Evolutionary conservation across 2,888 invertebrate genomes (phyloP).

Genomic region (Pyralis farinalis): DNA sequence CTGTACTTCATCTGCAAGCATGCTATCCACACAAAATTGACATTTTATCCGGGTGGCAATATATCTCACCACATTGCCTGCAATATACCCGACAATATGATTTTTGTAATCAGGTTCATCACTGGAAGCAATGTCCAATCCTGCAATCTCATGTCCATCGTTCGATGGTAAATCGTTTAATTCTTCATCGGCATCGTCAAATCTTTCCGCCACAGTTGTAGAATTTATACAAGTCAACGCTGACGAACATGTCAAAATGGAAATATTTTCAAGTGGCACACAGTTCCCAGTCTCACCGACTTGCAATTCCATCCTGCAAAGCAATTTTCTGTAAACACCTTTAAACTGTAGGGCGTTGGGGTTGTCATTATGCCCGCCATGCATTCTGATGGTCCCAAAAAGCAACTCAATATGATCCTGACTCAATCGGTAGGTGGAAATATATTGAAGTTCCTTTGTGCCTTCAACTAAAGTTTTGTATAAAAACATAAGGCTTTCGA

Average conservation of each 20-base stretch:
- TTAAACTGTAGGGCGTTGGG: conserved; percentile 11
- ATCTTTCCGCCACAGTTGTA: neutral
- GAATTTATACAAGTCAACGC: neutral
- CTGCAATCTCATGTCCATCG: neutral
- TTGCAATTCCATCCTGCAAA: conserved; percentile 9
- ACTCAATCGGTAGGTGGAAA: neutral
- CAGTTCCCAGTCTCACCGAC: conserved; percentile 8
- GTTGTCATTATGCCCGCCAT: conserved; percentile 12
- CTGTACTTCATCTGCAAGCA: neutral
- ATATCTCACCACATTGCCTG: conserved; percentile 7
- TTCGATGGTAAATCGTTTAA: neutral
- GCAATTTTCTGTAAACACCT: conserved; percentile 8
- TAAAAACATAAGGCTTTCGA: neutral
- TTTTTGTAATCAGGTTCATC: conserved; percentile 8
- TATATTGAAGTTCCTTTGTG: neutral
- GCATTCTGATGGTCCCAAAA: conserved; percentile 9
- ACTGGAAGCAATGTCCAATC: neutral
- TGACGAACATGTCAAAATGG: neutral
- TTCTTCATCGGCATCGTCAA: neutral
- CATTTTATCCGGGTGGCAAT: neutral
- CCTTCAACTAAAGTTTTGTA: no score
- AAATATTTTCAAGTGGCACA: conserved; percentile 10
- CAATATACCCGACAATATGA: conserved; percentile 7
- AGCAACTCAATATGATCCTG: conserved; percentile 14
- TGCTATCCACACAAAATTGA: conserved; percentile 1